Evolutionary conservation across 1,140 invertebrate genomes (phyloP), one percentile per base, ranked within the genome.

Genomic region (Formica selysi): DNA sequence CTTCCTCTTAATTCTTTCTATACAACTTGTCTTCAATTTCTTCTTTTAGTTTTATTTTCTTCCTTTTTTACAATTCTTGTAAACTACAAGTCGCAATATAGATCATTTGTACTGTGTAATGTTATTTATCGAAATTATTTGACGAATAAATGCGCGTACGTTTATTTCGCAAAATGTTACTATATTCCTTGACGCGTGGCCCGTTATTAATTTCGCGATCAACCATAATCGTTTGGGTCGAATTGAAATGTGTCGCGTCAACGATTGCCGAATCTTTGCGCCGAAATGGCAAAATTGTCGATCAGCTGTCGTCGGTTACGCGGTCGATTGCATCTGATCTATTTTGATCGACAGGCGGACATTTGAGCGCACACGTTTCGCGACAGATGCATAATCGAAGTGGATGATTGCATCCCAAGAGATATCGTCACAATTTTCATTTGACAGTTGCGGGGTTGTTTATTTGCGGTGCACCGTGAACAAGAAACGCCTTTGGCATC

Each of bases 311-410:
- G 11, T 48, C 41, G 13, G 7, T 83, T 61, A 44, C n/a, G 26
- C 54, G 38, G 11, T 16, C 16, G 73, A 78, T 29, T 64, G 29
- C 61, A 13, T 16, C 16, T 36, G 51, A 51, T 26, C 44, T 57
- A 90, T 36, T 22, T 64, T 59, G 54, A 78, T 89, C 64, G 80
- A 71, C 74, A 80, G 70, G 61, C 22, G 57, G 65, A 68, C 48
- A 83, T 73, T 32, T 36, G 84, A 83, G 71, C 26, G 36, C 26
- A 64, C 36, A 26, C 59, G 19, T 78, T 59, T 29, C 29, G 48
- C 74, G 85, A 61, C 61, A 84, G 87, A 67, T 90, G 57, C 89
- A 74, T 70, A 89, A 87, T 87, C 62, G 76, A 87, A 87, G 70
- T 54, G 85, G 44, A 76, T 22, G 65, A 67, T 67, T 57, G 51